These are phyloP conservation scores for Chironomus tentans DNA, from an alignment of 2,888 invertebrate genomes.

Conservation along the genomic window DNA sequence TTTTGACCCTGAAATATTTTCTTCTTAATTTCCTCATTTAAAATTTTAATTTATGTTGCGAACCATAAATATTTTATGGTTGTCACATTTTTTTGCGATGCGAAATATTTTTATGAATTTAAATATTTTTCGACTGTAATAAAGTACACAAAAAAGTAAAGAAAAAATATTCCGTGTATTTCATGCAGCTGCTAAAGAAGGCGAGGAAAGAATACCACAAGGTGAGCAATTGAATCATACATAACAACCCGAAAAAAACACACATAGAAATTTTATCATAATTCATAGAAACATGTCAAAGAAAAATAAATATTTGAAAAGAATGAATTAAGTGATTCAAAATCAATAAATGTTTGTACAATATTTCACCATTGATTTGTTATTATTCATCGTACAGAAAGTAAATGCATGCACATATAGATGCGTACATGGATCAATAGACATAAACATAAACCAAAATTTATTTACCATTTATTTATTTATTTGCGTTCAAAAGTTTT, in stretches of 20 bases:
- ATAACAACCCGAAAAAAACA: neutral
- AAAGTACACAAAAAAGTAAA: neutral
- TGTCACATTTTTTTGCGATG: neutral
- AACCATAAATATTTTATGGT: neutral
- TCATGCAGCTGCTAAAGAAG: slow-evolving; percentile 53
- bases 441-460: neutral
- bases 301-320: neutral
- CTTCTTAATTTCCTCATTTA: neutral
- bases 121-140: neutral
- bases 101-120: neutral
- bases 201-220: slow-evolving; percentile 59
- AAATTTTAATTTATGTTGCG: no score
- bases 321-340: slow-evolving; percentile 1
- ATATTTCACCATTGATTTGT: neutral
- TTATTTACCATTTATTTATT: neutral
- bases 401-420: neutral
- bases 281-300: neutral
- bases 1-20: no score
- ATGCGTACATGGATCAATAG: neutral
- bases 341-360: neutral
- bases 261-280: no score
- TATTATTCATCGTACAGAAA: neutral
- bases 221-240: slow-evolving; percentile 42
- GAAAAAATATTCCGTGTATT: slow-evolving; percentile 7
- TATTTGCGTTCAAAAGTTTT: neutral